These are phyloP conservation scores for Thereva nobilitata DNA, from an alignment of 2,888 invertebrate species.

Conservation along the genomic window DNA sequence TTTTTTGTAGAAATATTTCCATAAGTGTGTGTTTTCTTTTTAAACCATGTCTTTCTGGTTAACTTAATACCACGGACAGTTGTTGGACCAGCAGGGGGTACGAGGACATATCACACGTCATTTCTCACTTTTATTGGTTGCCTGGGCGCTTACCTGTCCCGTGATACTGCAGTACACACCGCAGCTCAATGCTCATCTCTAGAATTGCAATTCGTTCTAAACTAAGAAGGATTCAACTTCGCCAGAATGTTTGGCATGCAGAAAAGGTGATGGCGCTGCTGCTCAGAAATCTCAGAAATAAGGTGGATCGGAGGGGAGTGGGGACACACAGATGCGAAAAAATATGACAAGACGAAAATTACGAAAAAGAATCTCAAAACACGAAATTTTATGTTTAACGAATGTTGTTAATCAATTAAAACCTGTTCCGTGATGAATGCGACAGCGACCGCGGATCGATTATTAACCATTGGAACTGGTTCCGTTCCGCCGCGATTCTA, in stretches of 20 bases:
- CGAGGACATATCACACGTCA: slow-evolving; percentile 42
- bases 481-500: not conserved
- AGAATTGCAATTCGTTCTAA: not conserved
- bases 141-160: slow-evolving; percentile 18
- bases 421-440: slow-evolving; percentile 42
- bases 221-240: not conserved
- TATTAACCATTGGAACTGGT: slow-evolving; percentile 22
- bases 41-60: not conserved
- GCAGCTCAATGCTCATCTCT: slow-evolving; percentile 8
- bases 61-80: slow-evolving; percentile 22
- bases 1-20: slow-evolving; percentile 4
- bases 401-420: slow-evolving; percentile 42
- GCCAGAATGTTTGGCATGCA: slow-evolving; percentile 5
- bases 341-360: slow-evolving; percentile 38
- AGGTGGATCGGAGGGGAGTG: too few species aligned
- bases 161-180: not conserved
- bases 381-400: slow-evolving; percentile 40
- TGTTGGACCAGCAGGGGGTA: slow-evolving; percentile 40
- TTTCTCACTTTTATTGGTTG: slow-evolving; percentile 39
- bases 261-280: slow-evolving; percentile 1
- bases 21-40: too few species aligned
- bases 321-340: not conserved
- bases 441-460: slow-evolving; percentile 38
- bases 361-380: slow-evolving; percentile 38
- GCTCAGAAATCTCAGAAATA: slow-evolving; percentile 4